Base-by-base conservation (phyloP, 2,113 vertebrate species). In the Rhodinocichla rosea region DNA sequence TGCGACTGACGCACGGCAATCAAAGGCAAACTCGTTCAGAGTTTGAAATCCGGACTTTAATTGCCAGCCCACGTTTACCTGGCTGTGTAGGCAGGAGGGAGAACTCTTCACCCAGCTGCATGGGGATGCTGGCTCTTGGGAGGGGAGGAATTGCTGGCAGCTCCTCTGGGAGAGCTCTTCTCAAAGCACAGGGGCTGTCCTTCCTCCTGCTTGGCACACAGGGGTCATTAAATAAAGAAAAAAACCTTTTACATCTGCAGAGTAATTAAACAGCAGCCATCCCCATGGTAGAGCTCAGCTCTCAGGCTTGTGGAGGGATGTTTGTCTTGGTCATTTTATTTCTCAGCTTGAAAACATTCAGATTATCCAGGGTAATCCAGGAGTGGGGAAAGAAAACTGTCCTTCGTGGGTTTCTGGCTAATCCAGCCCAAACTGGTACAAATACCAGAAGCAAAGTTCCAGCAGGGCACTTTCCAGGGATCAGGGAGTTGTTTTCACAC, bases 381-480 rank as follows among this genome's bases (percentile, higher is more conserved):
- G 35, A 50, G 20, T 1, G 16, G 39, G 33, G 49, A 73, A n/a
- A 55, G 10, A 27, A 37, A 55, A 37, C 2, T 23, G 15, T 8
- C 4, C 0, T 32, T 26, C 1, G 0, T 1, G 14, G 3, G 2
- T 6, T 63, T 32, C 6, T n/a, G 23, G 47, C 53, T 26, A 10
- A 63, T n/a, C 5, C 37, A 42, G 60, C 27, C 75, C 7, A 13
- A 52, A 16, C 7, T 30, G 37, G 37, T 22, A 15, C 20, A 60
- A 68, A 37, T 2, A 26, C 1, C n/a, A 27, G 13, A 37, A 79
- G 55, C 50, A 52, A 53, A 81, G 10, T 30, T 42, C 6, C 52
- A 75, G n/a, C 42, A 57, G 67, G 50, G 28, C 20, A 15, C 15
- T 52, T 70, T 2, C 11, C 60, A 83, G 52, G 23, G 24, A 6